A percentile compares a stretch with the other conserved stretches of the same genome.
These are phyloP conservation scores for Drosophila biarmipes DNA, from an alignment of 1,140 invertebrate genomes.

Conservation along the genomic window DNA sequence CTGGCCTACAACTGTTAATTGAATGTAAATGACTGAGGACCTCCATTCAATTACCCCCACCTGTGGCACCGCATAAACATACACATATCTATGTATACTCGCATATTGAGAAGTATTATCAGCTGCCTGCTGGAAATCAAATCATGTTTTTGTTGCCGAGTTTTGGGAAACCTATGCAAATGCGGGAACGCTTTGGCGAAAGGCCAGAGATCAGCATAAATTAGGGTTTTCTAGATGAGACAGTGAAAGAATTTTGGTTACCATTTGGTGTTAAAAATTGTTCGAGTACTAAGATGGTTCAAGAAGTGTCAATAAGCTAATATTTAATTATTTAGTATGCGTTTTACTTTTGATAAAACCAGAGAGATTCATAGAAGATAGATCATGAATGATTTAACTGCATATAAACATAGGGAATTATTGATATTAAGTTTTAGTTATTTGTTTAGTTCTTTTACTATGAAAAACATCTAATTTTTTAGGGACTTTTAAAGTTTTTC, in stretches of 20 bases:
- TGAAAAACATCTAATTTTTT: background rate
- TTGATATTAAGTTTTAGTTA: too few species aligned
- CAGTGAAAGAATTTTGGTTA: constrained; percentile 12
- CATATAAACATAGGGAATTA: background rate
- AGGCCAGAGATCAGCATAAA: constrained; percentile 46
- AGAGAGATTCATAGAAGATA: too few species aligned
- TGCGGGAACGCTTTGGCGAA: constrained; percentile 12
- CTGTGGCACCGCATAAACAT: constrained; percentile 45
- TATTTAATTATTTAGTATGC: too few species aligned
- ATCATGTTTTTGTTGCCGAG: constrained; percentile 50
- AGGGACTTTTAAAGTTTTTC: background rate
- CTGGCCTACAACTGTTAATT: constrained; percentile 73
- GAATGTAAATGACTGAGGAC: constrained; percentile 73
- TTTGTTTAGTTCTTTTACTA: too few species aligned
- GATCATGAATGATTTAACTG: background rate
- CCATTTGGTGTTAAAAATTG: background rate
- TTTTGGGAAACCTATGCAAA: constrained; percentile 53
- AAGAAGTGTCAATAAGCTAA: too few species aligned
- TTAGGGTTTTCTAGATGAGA: constrained; percentile 15
- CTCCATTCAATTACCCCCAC: constrained; percentile 73
- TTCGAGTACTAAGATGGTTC: too few species aligned
- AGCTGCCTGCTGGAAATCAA: constrained; percentile 41
- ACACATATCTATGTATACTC: background rate
- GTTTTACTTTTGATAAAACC: too few species aligned
- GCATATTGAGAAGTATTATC: constrained; percentile 37